Evolutionary conservation across 2,113 vertebrate species (phyloP), one percentile per base, ranked within the genome.

Genomic region (Gnathonemus longibarbis): DNA sequence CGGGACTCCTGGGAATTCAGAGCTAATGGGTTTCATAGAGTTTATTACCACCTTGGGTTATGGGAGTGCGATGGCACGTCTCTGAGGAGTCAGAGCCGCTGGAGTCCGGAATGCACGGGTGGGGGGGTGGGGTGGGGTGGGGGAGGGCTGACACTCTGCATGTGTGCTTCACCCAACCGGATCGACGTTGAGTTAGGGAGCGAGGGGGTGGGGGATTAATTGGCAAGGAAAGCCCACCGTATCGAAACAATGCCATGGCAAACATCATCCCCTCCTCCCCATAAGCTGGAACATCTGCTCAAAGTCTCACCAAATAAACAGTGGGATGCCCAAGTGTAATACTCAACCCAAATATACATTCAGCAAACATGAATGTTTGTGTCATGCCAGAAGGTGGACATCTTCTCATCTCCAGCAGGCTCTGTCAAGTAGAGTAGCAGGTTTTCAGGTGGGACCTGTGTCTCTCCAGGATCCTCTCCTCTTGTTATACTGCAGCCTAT

Each of bases 1-100:
- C 15, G 4, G 13, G 89, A 45, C n/a, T 48, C 42, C n/a, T 49
- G 88, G 62, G 88, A 89, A 89, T 89, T 84, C 50, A 84, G 15
- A 50, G 80, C 48, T 84, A 74, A 89, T 84, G 89, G 58, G 74
- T 84, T 89, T 89, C 74, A 84, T 11, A 56, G 77, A 89, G 77
- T 83, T 74, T 74, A 50, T 89, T 80, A 89, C 77, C 88, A 45
- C 48, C 66, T 83, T 89, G 21, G 48, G 70, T 70, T 39, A 52
- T 49, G 52, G 42, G 27, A 56, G 50, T 39, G 17, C 2, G 31
- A 80, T 89, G 35, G 77, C 35, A 45, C 31, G 49, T 27, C 27
- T 53, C 46, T 31, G 35, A 42, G 35, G 31, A 80, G 56, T 9
- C 24, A 62, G 56, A n/a, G 56, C 56, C 2, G 2, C 21, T n/a